Base-by-base conservation (phyloP, 2,113 vertebrate species). In the Bubo blakistoni region DNA sequence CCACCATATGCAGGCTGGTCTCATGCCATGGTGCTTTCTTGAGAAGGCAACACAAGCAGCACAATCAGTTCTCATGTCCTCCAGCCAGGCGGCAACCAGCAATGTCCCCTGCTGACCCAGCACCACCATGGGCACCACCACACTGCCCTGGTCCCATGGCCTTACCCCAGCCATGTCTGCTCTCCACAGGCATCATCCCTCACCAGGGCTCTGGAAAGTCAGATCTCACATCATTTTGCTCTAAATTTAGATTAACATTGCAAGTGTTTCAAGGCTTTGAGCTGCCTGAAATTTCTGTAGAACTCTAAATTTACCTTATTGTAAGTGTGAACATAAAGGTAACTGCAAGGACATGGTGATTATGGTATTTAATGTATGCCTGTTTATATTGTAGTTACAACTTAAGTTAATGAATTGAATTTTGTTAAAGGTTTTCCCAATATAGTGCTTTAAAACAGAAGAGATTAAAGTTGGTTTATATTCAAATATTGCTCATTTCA, bases 401-500 rank as follows among this genome's bases (percentile, higher is more conserved):
- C 49, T 81, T 72, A 44, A 81, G 83, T 47, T 90, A 93, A 95
- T 94, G 47, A 93, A 94, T 95, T 92, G 47, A 38, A 76, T 92
- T 94, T 84, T 91, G 76, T 93, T 94, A 57, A 89, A 92, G 72
- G 34, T 66, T 94, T 92, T 88, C 70, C 83, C 86, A 92, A 29
- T 22, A 52, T 30, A 85, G 49, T 79, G 40, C 54, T 94, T 94
- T 94, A 92, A 94, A 91, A 24, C 38, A 59, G 47, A 96, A 55
- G 69, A 92, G 27, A 85, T 94, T 96, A 49, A 94, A 82, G 30
- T 79, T 63, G 12, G 30, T 90, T 96, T 97, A 95, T 94, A 54
- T 97, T 84, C 93, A 93, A 92, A 87, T 95, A 71, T 92, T 88
- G 80, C 94, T 96, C 72, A 38, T 96, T 96, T 93, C 86, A 86